These are phyloP conservation scores for Sternotherus odoratus DNA, from an alignment of 2,797 vertebrate species.

Conservation along the genomic window DNA sequence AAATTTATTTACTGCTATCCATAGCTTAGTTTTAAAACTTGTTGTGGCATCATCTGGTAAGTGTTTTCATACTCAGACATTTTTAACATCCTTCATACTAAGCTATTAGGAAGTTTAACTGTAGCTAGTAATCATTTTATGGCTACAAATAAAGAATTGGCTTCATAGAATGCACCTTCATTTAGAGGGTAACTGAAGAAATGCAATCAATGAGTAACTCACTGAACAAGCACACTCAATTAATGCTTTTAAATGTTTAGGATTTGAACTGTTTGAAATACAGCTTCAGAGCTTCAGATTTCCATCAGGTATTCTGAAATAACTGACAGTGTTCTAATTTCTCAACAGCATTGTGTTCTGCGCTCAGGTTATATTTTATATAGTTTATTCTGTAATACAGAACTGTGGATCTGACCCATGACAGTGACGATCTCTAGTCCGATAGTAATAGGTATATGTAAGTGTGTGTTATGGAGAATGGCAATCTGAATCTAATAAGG, in stretches of 20 bases:
- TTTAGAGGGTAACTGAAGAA: conserved; percentile 26
- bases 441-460: not conserved
- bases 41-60: not conserved
- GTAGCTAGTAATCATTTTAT: conserved; percentile 46
- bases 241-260: conserved; percentile 24
- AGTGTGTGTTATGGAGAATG: not conserved
- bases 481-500: not conserved
- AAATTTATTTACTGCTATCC: conserved; percentile 24
- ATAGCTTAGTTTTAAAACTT: conserved; percentile 8
- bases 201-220: not conserved
- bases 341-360: not conserved
- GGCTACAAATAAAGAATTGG: conserved; percentile 42
- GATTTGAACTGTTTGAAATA: not conserved
- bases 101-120: conserved; percentile 20
- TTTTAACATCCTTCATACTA: conserved; percentile 25
- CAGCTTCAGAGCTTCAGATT: not conserved
- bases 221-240: conserved; percentile 18
- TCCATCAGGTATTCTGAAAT: not conserved
- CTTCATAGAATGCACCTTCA: conserved; percentile 35
- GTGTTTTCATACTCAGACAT: conserved; percentile 20
- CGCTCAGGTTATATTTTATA: not conserved
- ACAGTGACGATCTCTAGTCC: not conserved
- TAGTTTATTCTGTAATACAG: not conserved
- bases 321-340: not conserved
- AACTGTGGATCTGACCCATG: not conserved